Conservation (phyloP, 1,140 invertebrate species). For the Halictus rubicundus region DNA sequence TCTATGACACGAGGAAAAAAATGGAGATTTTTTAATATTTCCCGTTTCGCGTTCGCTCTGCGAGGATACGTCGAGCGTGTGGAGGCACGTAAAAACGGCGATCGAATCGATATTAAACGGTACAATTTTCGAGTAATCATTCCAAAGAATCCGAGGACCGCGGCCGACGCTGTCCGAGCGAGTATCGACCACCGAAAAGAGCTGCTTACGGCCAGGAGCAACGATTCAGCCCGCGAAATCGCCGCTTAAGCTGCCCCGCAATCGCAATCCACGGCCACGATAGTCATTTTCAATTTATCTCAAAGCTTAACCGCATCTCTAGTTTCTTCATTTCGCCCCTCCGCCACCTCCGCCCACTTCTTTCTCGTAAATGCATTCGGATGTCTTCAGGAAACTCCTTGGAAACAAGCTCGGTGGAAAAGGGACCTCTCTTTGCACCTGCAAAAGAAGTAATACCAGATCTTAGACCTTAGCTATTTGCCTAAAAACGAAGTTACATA, state of each 20-base stretch:
- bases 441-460: background rate
- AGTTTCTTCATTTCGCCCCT: background rate
- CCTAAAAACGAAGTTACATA: background rate
- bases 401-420: background rate
- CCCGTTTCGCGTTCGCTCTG: too few species aligned
- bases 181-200: background rate
- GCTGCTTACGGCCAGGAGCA: background rate
- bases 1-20: background rate
- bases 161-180: background rate
- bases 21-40: too few species aligned
- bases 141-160: background rate
- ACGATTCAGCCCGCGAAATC: constrained; percentile 7
- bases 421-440: background rate
- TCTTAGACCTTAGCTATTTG: too few species aligned
- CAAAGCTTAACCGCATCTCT: background rate
- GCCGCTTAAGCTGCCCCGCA: background rate
- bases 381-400: background rate
- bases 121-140: background rate
- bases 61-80: too few species aligned
- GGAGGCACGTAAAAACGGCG: background rate
- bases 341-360: background rate
- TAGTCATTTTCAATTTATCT: background rate
- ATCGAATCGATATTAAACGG: background rate
- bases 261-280: background rate
- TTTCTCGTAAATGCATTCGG: background rate